Percentiles rank a stretch among this genome's conserved stretches.
Evolutionary conservation across 2,797 vertebrate genomes (phyloP).

Genomic region (Sandelia bainsii): DNA sequence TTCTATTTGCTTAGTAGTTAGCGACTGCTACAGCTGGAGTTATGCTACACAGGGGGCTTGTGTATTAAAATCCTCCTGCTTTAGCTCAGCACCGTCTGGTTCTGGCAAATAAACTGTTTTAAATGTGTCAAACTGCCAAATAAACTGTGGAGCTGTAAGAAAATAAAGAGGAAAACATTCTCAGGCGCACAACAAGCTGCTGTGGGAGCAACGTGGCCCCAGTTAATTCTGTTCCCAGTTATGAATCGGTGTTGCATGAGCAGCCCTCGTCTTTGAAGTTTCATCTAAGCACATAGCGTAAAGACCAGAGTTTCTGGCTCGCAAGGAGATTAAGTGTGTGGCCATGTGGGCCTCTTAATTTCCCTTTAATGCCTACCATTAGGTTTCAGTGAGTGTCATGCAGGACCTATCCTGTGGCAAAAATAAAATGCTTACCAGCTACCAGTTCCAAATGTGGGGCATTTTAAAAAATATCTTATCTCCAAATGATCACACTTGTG

Average conservation of each 20-base stretch:
- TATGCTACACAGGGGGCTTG: conserved; percentile 4
- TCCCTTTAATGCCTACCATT: conserved; percentile 74
- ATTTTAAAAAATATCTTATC: conserved; percentile 30
- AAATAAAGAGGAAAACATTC: conserved; percentile 34
- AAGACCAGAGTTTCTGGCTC: conserved; percentile 52
- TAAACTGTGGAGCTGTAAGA: conserved; percentile 33
- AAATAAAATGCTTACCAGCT: conserved; percentile 39
- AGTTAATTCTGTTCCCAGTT: conserved; percentile 64
- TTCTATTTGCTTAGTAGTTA: conserved; percentile 1
- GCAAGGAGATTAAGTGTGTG: conserved; percentile 64
- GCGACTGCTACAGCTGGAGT: conserved; percentile 27
- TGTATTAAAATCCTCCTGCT: conserved; percentile 23
- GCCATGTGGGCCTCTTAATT: conserved; percentile 76
- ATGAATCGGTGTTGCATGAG: conserved; percentile 61
- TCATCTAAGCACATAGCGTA: conserved; percentile 50
- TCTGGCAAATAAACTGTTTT: conserved; percentile 33
- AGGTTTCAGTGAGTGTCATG: conserved; percentile 52
- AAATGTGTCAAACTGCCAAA: conserved; percentile 55
- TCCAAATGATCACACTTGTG: conserved; percentile 21
- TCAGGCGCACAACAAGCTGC: conserved; percentile 41
- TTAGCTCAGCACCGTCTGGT: conserved; percentile 31
- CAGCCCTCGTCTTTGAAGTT: conserved; percentile 74
- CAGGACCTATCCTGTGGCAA: conserved; percentile 50
- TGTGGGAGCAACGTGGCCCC: conserved; percentile 33
- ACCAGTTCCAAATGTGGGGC: conserved; percentile 14